A percentile compares a stretch with the other conserved stretches of the same genome.
Evolutionary conservation across 2,888 invertebrate species (phyloP).

Genomic region (Myopa tessellatipennis): DNA sequence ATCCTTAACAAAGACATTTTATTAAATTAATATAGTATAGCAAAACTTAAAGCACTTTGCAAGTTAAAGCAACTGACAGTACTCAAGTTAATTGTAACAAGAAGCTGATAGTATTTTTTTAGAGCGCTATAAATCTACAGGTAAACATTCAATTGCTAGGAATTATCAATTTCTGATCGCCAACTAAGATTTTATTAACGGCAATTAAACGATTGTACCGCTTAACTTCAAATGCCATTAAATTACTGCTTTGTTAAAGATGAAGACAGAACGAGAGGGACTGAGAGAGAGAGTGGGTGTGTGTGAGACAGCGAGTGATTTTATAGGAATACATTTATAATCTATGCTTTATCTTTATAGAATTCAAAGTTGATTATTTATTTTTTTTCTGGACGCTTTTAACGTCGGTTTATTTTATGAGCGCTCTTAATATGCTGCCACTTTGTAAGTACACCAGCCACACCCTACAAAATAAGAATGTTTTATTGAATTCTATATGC

Average conservation of each 20-base stretch:
- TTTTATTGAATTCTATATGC: too few species aligned
- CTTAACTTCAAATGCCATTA: background rate
- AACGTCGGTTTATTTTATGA: slow-evolving; percentile 30
- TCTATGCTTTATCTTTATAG: background rate
- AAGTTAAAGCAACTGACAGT: too few species aligned
- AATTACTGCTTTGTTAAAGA: background rate
- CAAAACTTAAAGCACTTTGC: too few species aligned
- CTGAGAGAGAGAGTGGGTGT: background rate
- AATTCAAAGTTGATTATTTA: background rate
- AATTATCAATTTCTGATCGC: too few species aligned
- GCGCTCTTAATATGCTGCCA: slow-evolving; percentile 24
- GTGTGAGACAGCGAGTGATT: background rate
- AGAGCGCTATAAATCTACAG: too few species aligned
- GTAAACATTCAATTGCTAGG: too few species aligned
- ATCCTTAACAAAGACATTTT: too few species aligned
- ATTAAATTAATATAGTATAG: too few species aligned
- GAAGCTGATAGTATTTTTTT: too few species aligned
- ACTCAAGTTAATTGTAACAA: too few species aligned
- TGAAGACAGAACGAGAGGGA: background rate
- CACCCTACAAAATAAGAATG: slow-evolving; percentile 12
- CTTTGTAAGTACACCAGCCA: slow-evolving; percentile 2
- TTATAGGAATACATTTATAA: background rate
- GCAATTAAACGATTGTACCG: background rate
- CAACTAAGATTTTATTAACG: background rate
- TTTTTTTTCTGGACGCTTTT: slow-evolving; percentile 13